Evolutionary conservation across 2,113 vertebrate genomes (phyloP).

Genomic region (Casuarius casuarius): DNA sequence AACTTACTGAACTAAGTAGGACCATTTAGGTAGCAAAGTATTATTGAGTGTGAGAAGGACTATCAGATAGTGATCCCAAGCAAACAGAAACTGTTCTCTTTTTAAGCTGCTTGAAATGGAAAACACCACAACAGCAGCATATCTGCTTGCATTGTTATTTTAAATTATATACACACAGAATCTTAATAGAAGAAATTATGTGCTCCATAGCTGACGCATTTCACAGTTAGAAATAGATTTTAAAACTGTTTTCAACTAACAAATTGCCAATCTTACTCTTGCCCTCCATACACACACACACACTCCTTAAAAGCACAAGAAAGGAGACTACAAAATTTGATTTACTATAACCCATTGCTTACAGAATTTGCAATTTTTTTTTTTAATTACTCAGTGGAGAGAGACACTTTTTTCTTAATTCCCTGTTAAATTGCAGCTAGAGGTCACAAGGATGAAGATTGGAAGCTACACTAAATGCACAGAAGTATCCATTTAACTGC

Average conservation of each 20-base stretch:
- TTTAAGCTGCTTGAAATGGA: not conserved
- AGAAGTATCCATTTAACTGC: not conserved
- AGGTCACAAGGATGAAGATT: slow-evolving; percentile 27
- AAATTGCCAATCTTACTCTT: slow-evolving; percentile 62
- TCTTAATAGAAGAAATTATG: slow-evolving; percentile 63
- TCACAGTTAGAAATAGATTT: slow-evolving; percentile 77
- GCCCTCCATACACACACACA: not conserved
- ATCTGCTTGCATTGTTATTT: slow-evolving; percentile 62
- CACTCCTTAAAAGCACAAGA: slow-evolving; percentile 45
- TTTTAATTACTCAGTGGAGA: slow-evolving; percentile 44
- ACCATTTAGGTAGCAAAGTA: not conserved
- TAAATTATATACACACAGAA: slow-evolving; percentile 64
- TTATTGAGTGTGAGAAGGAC: fast-evolving
- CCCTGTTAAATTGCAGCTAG: slow-evolving; percentile 34
- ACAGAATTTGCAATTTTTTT: slow-evolving; percentile 23
- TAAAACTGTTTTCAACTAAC: slow-evolving; percentile 72
- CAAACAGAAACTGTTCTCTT: not conserved
- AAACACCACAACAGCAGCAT: not conserved
- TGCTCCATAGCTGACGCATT: slow-evolving; percentile 69
- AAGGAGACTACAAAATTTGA: slow-evolving; percentile 25
- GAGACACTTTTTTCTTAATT: slow-evolving; percentile 4
- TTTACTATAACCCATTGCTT: slow-evolving; percentile 47
- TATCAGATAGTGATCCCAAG: not conserved
- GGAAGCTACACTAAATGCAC: not conserved
- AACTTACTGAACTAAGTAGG: not conserved